A percentile compares a stretch with the other conserved stretches of the same genome.
These are phyloP conservation scores for Trichonephila inaurata DNA, from an alignment of 1,140 invertebrate species.

Conservation along the genomic window DNA sequence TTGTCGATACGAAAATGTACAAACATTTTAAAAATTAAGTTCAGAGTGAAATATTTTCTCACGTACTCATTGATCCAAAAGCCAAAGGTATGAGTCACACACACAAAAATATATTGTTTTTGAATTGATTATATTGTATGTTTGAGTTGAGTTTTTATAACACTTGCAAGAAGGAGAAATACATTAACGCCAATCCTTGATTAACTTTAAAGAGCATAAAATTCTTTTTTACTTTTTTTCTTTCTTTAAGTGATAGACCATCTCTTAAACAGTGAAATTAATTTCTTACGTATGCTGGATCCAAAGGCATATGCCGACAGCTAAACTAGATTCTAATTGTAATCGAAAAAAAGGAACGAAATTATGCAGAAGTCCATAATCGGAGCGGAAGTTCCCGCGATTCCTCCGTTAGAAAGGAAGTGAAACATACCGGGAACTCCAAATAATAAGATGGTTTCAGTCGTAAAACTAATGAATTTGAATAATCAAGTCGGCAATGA, in stretches of 20 bases:
- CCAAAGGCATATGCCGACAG: not conserved
- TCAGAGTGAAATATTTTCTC: too few relatives aligned
- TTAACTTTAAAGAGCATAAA: not conserved
- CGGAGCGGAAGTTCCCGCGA: slow-evolving; percentile 43
- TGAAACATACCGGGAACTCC: slow-evolving; percentile 20
- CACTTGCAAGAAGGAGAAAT: too few relatives aligned
- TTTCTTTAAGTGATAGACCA: not conserved
- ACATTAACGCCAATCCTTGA: too few relatives aligned
- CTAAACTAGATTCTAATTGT: not conserved
- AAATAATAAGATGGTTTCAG: slow-evolving; percentile 24
- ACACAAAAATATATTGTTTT: too few relatives aligned
- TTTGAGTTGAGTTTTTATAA: too few relatives aligned
- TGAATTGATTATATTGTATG: too few relatives aligned
- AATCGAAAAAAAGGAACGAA: slow-evolving; percentile 6
- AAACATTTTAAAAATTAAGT: too few relatives aligned
- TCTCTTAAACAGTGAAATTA: not conserved
- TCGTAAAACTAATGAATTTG: slow-evolving; percentile 46
- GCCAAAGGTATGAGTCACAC: too few relatives aligned
- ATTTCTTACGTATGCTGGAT: not conserved
- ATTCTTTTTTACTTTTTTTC: not conserved
- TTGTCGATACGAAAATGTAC: too few relatives aligned
- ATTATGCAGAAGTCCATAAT: slow-evolving; percentile 25
- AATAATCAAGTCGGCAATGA: slow-evolving; percentile 27
- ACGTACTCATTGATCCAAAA: too few relatives aligned
- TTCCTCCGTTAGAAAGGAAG: slow-evolving; percentile 20